Evolutionary conservation across 2,888 invertebrate species (phyloP).

Genomic region (Ctena decussata): DNA sequence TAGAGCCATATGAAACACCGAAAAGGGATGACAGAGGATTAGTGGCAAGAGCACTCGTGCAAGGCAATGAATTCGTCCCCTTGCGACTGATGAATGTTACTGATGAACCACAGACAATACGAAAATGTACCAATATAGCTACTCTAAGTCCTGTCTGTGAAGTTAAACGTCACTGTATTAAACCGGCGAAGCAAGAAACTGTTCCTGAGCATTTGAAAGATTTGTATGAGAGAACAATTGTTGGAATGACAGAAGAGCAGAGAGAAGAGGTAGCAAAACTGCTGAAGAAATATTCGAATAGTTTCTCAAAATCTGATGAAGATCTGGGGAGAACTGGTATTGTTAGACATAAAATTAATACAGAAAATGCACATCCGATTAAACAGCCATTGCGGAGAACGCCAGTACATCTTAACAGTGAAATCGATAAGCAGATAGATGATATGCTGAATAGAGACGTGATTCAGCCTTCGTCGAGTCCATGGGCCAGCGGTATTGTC

Average conservation of each 20-base stretch:
- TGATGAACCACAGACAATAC: conserved; percentile 33
- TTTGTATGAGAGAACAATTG: conserved; percentile 9
- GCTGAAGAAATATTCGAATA: conserved; percentile 24
- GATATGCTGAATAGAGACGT: conserved; percentile 8
- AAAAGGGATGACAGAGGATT: conserved; percentile 21
- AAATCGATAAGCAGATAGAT: conserved; percentile 12
- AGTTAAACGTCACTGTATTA: not conserved
- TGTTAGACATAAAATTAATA: conserved; percentile 46
- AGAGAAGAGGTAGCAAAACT: conserved; percentile 10
- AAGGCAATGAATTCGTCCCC: conserved; percentile 33
- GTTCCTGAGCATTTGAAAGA: conserved; percentile 25
- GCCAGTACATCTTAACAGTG: conserved; percentile 32
- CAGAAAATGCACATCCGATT: conserved; percentile 49
- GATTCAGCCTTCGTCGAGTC: conserved; percentile 42
- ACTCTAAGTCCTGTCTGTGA: conserved; percentile 11
- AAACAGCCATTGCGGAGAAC: conserved; percentile 48
- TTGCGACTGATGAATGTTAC: conserved; percentile 53
- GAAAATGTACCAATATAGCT: conserved; percentile 45
- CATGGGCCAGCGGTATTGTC: conserved; percentile 27
- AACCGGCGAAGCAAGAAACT: not conserved
- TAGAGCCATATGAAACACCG: conserved; percentile 31
- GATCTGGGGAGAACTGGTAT: conserved; percentile 49
- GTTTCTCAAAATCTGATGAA: conserved; percentile 29
- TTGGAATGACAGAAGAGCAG: not conserved
- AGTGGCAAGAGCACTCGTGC: conserved; percentile 48